Conservation (phyloP, 2,797 vertebrate genomes). For the Diplodus sargus region DNA sequence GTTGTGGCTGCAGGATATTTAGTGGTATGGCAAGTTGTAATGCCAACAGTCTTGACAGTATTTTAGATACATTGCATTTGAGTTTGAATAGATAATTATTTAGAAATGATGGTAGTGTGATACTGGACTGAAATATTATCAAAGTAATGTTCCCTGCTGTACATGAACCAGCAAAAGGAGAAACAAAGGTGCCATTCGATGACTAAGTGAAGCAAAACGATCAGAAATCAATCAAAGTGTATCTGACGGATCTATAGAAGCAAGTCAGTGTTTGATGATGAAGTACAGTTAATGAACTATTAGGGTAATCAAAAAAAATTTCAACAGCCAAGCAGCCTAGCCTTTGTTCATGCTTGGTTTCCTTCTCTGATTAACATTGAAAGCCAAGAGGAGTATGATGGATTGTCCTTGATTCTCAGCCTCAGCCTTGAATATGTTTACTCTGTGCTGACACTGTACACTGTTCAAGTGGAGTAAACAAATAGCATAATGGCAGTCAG, state of each 20-base stretch:
- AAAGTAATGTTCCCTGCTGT: not conserved
- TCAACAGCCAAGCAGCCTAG: conserved; percentile 22
- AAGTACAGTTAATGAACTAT: conserved; percentile 34
- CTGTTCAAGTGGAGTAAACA: conserved; percentile 18
- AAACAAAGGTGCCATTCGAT: not conserved
- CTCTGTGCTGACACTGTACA: conserved; percentile 6
- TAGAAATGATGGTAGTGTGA: not conserved
- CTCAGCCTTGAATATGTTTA: conserved; percentile 22
- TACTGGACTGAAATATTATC: not conserved
- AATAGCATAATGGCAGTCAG: conserved; percentile 1
- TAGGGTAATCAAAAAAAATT: conserved; percentile 38
- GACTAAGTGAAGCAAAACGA: not conserved
- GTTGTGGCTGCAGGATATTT: not conserved
- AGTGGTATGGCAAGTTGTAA: not conserved
- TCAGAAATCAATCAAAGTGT: not conserved
- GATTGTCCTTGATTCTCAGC: conserved; percentile 48
- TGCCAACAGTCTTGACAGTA: not conserved
- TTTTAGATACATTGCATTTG: not conserved
- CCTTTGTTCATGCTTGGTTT: conserved; percentile 52
- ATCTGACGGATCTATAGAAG: conserved; percentile 23
- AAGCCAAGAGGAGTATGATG: conserved; percentile 56
- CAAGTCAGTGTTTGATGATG: not conserved
- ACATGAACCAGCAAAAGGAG: not conserved
- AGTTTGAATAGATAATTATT: not conserved
- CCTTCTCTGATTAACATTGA: conserved; percentile 64